phyloP scores from a whole-genome alignment of 1,140 invertebrate genomes.

The Pseudomyrmex concolor region DNA sequence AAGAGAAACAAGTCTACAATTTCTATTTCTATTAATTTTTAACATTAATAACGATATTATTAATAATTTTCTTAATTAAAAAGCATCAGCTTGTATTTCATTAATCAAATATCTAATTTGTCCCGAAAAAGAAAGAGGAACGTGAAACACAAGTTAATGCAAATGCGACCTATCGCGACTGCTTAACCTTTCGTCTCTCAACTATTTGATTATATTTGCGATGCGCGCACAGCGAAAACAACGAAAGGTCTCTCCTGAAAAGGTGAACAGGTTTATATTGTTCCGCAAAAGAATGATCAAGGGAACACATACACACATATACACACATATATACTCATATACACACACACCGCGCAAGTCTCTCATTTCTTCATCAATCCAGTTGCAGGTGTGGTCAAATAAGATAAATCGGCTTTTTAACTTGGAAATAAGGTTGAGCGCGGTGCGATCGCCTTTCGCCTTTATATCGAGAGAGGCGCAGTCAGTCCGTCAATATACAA shows the following conservation, averaged over 20 bases:
- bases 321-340: too few species aligned
- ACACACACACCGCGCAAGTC: background rate
- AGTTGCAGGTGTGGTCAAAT: slow-evolving; percentile 41
- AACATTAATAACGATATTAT: too few species aligned
- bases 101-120: too few species aligned
- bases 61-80: too few species aligned
- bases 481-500: background rate
- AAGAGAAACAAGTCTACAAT: too few species aligned
- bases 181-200: slow-evolving; percentile 1
- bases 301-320: background rate
- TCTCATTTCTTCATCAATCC: slow-evolving; percentile 38
- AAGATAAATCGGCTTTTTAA: slow-evolving; percentile 20
- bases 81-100: too few species aligned
- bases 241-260: slow-evolving; percentile 62
- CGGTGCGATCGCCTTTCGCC: slow-evolving; percentile 12
- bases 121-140: background rate
- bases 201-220: slow-evolving; percentile 39
- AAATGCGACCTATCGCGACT: slow-evolving; percentile 16
- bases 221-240: background rate
- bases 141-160: background rate
- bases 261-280: slow-evolving; percentile 61
- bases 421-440: slow-evolving; percentile 22
- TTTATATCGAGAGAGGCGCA: slow-evolving; percentile 8
- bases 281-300: slow-evolving; percentile 19
- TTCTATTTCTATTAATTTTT: too few species aligned